These are phyloP conservation scores for Sinocyclocheilus maitianheensis DNA, from an alignment of 2,113 vertebrate genomes.

Conservation along the genomic window DNA sequence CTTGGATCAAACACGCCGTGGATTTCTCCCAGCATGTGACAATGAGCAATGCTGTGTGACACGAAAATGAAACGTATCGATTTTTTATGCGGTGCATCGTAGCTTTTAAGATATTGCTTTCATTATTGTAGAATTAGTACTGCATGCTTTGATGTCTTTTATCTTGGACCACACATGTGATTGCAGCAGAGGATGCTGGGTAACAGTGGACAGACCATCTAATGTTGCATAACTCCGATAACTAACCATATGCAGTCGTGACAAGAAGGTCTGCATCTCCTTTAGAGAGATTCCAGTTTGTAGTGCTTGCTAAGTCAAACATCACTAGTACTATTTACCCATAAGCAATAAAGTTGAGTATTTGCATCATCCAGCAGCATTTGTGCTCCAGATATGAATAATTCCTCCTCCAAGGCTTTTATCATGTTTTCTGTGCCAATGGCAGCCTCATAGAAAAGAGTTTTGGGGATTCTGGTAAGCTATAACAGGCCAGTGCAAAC, in stretches of 20 bases:
- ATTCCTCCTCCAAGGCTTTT: background rate
- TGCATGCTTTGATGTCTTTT: constrained; percentile 52
- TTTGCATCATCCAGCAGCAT: background rate
- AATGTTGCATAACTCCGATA: background rate
- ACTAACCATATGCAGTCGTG: background rate
- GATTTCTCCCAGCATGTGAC: constrained; percentile 47
- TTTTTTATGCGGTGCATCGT: constrained; percentile 67
- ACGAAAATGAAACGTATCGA: constrained; percentile 68
- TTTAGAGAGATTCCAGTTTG: background rate
- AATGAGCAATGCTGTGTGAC: constrained; percentile 59
- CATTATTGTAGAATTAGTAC: constrained; percentile 70
- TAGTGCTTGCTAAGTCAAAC: background rate
- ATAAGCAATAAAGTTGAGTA: background rate
- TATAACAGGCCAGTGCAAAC: background rate
- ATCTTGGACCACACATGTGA: constrained; percentile 52
- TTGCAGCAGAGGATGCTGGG: constrained; percentile 12
- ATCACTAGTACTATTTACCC: background rate
- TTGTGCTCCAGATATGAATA: background rate
- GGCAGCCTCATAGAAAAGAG: background rate
- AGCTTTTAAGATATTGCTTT: constrained; percentile 77
- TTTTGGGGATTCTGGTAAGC: background rate
- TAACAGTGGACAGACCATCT: background rate
- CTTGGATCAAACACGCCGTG: constrained; percentile 19
- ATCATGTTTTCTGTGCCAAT: background rate
- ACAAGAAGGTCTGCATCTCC: background rate